Conservation (phyloP, 2,888 invertebrate genomes). For the Horisme vitalbata region DNA sequence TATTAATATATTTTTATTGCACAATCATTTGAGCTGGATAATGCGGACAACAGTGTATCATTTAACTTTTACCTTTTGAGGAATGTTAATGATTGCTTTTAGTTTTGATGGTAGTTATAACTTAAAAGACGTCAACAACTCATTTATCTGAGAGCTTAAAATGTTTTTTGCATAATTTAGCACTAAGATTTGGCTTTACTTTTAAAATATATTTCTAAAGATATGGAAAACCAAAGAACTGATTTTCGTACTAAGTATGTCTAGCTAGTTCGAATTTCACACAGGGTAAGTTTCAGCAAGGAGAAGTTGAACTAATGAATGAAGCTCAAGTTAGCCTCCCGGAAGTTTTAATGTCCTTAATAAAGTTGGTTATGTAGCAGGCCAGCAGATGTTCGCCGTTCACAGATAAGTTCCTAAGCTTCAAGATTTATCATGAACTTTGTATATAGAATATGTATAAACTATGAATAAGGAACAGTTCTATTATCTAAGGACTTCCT, state of each 20-base stretch:
- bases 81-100: background rate
- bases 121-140: too few species aligned
- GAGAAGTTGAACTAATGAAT: conserved; percentile 12
- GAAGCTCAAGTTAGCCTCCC: background rate
- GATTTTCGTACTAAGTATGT: background rate
- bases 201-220: too few species aligned
- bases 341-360: background rate
- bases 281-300: conserved; percentile 1
- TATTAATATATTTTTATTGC: conserved; percentile 39
- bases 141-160: background rate
- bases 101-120: too few species aligned
- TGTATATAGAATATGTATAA: too few species aligned
- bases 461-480: too few species aligned
- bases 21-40: conserved; percentile 21
- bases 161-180: too few species aligned
- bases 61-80: conserved; percentile 1
- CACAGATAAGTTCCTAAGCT: too few species aligned
- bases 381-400: background rate
- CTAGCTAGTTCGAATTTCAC: conserved; percentile 7
- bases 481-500: too few species aligned
- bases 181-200: too few species aligned
- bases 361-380: background rate
- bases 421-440: too few species aligned
- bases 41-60: background rate
- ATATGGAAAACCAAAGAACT: background rate